These are phyloP conservation scores for Strigamia transsilvanica DNA, from an alignment of 2,888 invertebrate species.

Conservation along the genomic window DNA sequence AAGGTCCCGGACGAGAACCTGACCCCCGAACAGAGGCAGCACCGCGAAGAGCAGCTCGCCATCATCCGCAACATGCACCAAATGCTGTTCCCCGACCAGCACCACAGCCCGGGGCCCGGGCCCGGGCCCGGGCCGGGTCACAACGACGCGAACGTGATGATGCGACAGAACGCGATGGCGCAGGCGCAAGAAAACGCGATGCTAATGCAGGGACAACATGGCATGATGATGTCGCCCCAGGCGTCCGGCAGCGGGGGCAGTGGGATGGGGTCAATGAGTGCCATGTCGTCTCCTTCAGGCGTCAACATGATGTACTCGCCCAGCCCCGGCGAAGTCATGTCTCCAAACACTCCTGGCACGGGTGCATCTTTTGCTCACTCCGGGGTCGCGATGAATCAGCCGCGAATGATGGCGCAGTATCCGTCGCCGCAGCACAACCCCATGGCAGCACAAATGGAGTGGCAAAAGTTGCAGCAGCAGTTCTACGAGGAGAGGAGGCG, in stretches of 20 bases:
- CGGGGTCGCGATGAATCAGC: constrained; percentile 58
- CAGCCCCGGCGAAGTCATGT: constrained; percentile 52
- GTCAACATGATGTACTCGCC: constrained; percentile 57
- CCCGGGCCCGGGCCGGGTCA: constrained; percentile 52
- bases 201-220: constrained; percentile 57
- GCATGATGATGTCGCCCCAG: constrained; percentile 58
- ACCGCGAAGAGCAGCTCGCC: constrained; percentile 91
- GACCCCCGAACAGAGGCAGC: constrained; percentile 93
- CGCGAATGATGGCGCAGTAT: constrained; percentile 56
- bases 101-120: constrained; percentile 53
- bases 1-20: constrained; percentile 96
- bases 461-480: constrained; percentile 90
- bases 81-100: constrained; percentile 82
- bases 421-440: constrained; percentile 59
- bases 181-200: constrained; percentile 57
- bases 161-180: constrained; percentile 62
- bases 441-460: constrained; percentile 78
- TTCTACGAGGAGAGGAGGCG: constrained; percentile 80
- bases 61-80: constrained; percentile 91
- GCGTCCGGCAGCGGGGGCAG: constrained; percentile 61
- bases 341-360: constrained; percentile 50
- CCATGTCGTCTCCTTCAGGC: constrained; percentile 52
- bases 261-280: constrained; percentile 57
- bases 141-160: constrained; percentile 50
- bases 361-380: constrained; percentile 55